Evolutionary conservation across 2,113 vertebrate genomes (phyloP).

Genomic region (Taxidea taxus): DNA sequence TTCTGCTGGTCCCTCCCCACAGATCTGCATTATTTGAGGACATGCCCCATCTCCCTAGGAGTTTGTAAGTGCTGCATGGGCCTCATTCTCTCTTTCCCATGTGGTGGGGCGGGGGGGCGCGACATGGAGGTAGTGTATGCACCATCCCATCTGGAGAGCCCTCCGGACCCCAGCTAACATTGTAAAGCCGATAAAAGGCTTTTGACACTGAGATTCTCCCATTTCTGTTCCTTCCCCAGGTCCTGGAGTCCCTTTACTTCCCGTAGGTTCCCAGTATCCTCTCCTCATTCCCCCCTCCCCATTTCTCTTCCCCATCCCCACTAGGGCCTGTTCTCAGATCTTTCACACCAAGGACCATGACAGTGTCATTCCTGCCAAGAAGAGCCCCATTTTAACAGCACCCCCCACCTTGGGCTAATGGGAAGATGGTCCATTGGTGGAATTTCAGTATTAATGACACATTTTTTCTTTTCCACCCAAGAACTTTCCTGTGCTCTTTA

Average conservation of each 20-base stretch:
- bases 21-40: neutral
- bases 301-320: neutral
- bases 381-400: neutral
- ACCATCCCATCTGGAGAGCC: neutral
- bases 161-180: neutral
- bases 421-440: neutral
- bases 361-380: neutral
- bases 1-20: neutral
- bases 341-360: neutral
- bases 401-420: neutral
- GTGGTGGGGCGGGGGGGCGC: too few relatives aligned
- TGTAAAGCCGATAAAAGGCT: neutral
- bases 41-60: neutral
- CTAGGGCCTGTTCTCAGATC: neutral
- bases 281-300: neutral
- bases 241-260: neutral
- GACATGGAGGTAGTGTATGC: rapidly evolving
- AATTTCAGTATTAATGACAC: neutral
- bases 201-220: neutral
- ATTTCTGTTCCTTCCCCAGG: neutral
- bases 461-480: neutral
- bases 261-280: neutral
- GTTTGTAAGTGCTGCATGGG: neutral
- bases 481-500: neutral
- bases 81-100: neutral